Base-by-base conservation (phyloP, 1,140 invertebrate genomes). In the Conus ventricosus region DNA sequence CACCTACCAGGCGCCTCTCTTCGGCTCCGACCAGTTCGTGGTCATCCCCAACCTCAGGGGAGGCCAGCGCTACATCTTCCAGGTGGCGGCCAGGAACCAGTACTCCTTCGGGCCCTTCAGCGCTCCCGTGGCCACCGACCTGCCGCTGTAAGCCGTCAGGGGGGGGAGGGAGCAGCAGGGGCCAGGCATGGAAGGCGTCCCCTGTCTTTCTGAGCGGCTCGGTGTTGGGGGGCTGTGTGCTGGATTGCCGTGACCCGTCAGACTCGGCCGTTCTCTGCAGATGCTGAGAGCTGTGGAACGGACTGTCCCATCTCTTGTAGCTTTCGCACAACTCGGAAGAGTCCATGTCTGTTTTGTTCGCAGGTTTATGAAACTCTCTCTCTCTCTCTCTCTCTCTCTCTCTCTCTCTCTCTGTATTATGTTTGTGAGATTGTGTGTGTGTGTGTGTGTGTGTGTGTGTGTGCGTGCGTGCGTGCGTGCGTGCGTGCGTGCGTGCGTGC, bases 1-100 rank as follows among this genome's bases (percentile, higher is more conserved):
- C 39, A 87, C 75, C 27, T 87, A 87, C 85, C 85, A 87, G 53
- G 6, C 80, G 20, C 85, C 85, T 17, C 15, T 87, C 17, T 87
- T 78, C 53, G 85, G 85, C 11, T 87, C 85, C 20, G 85, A 51
- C 11, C 71, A 78, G n/a, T 87, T 27, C 75, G 85, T 87, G 39
- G 85, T 87, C 23, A 87, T 87, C 75, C 85, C 85, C 27, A 87
- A 87, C 51, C 71, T 87, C 3, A n/a, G 54, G 23, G 71, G 20
- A 20, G 85, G 75, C 10, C 71, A 80, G 13, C 39, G 75, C 63
- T 87, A 87, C 75, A 78, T 78, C 71, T 87, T 87, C 25, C 85
- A 87, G 85, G 75, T 87, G 85, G 85, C 85, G 15, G 85, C 85
- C 25, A 76, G 71, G 51, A 76, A 78, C 23, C 53, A 54, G 23